phyloP scores from a whole-genome alignment of 2,888 invertebrate species.

The Anodontia alba region DNA sequence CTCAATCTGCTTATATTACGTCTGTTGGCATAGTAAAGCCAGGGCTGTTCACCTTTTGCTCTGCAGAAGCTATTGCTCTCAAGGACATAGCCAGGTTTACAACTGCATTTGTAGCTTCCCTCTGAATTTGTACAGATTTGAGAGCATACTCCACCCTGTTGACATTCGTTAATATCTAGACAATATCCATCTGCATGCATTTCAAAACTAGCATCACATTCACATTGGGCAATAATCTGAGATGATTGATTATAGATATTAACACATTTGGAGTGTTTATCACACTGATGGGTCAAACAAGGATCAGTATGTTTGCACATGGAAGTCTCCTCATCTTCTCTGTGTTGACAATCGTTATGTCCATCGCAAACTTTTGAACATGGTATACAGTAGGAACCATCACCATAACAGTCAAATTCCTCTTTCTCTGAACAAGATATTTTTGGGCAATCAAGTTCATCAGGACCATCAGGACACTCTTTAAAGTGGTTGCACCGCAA shows the following conservation, averaged over 20 bases:
- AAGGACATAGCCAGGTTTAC: constrained; percentile 93
- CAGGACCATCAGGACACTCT: constrained; percentile 93
- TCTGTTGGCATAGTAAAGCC: constrained; percentile 93
- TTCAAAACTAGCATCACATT: constrained; percentile 44
- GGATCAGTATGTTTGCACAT: constrained; percentile 58
- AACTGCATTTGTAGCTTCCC: constrained; percentile 97
- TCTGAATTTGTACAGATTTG: constrained; percentile 96
- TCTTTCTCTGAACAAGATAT: constrained; percentile 53
- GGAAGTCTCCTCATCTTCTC: constrained; percentile 90
- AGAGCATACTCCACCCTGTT: constrained; percentile 92
- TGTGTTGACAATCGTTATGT: constrained; percentile 93
- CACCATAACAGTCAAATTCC: constrained; percentile 86
- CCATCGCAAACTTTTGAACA: constrained; percentile 93
- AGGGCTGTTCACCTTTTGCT: constrained; percentile 88
- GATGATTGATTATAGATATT: background rate
- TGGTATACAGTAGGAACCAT: constrained; percentile 93
- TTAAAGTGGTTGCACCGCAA: constrained; percentile 95
- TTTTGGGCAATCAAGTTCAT: constrained; percentile 88
- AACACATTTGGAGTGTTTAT: constrained; percentile 35
- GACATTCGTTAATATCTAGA: constrained; percentile 94
- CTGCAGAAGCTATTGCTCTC: constrained; percentile 86
- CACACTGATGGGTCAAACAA: constrained; percentile 33
- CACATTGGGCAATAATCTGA: constrained; percentile 29
- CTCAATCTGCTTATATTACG: constrained; percentile 97
- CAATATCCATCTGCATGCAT: constrained; percentile 42